These are phyloP conservation scores for Psittacula cyanocephala DNA, from an alignment of 2,113 vertebrate species.

Conservation along the genomic window DNA sequence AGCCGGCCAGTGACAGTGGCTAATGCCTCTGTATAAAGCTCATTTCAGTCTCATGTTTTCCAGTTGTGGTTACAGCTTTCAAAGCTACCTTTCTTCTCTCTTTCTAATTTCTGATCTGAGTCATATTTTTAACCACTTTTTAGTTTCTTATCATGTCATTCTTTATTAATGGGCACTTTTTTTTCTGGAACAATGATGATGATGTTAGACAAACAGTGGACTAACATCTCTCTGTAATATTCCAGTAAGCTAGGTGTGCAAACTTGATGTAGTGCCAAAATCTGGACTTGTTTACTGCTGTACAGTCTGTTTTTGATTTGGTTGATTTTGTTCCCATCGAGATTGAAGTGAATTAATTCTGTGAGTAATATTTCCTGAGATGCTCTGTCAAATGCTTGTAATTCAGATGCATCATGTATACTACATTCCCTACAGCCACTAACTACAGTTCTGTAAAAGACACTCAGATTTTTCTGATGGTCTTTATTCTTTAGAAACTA, in stretches of 20 bases:
- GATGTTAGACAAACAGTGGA: not conserved
- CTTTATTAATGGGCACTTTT: not conserved
- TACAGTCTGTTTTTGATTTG: not conserved
- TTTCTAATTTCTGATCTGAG: not conserved
- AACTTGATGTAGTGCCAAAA: not conserved
- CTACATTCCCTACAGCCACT: not conserved
- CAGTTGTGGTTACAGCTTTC: not conserved
- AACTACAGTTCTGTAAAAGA: not conserved
- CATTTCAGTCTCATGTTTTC: not conserved
- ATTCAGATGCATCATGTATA: not conserved
- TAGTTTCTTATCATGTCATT: not conserved
- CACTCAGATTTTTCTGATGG: not conserved
- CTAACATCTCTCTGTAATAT: not conserved
- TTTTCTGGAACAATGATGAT: not conserved
- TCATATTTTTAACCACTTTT: not conserved
- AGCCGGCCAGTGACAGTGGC: not conserved
- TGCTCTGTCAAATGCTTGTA: not conserved
- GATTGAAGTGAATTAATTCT: constrained; percentile 21
- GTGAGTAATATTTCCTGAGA: constrained; percentile 18
- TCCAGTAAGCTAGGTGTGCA: not conserved
- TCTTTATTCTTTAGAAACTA: not conserved
- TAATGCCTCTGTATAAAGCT: not conserved
- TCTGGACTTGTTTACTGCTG: not conserved
- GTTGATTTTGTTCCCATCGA: not conserved
- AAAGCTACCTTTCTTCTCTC: not conserved